Percentiles rank a stretch among this genome's conserved stretches.
phyloP scores from a whole-genome alignment of 2,888 invertebrate genomes.

The Apotomis turbidana region DNA sequence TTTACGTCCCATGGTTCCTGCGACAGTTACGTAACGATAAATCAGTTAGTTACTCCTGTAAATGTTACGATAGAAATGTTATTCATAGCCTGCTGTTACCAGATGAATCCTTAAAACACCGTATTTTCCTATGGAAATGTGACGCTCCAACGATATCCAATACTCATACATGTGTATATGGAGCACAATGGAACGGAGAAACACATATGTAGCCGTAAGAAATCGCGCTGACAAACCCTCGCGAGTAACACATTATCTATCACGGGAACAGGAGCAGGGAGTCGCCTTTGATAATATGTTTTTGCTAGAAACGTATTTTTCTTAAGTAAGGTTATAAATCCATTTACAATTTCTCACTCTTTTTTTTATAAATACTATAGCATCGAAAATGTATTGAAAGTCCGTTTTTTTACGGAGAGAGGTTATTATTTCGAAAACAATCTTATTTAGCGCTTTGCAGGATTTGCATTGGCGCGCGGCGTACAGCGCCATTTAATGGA shows the following conservation, averaged over 20 bases:
- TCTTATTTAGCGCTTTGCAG: too few species aligned
- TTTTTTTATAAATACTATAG: too few species aligned
- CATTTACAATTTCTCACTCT: too few species aligned
- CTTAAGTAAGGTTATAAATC: too few species aligned
- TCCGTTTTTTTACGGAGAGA: too few species aligned
- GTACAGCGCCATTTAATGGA: too few species aligned
- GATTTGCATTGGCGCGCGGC: too few species aligned
- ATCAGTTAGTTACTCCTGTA: background rate
- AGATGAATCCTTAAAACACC: background rate
- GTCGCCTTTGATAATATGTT: conserved; percentile 46
- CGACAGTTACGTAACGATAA: background rate
- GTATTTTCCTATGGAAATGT: background rate
- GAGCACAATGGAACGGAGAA: conserved; percentile 11
- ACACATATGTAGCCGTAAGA: conserved; percentile 31
- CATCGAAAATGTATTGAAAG: too few species aligned
- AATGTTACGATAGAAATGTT: background rate
- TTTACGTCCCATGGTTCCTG: too few species aligned
- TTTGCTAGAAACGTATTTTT: background rate
- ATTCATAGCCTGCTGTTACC: background rate
- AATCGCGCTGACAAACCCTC: conserved; percentile 64
- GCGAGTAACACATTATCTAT: conserved; percentile 81
- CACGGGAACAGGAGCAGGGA: conserved; percentile 62
- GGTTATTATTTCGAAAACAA: too few species aligned
- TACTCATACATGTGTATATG: background rate
- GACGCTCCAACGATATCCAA: conserved; percentile 2